Conservation (phyloP, 2,797 vertebrate genomes). For the Cryptoprocta ferox region DNA sequence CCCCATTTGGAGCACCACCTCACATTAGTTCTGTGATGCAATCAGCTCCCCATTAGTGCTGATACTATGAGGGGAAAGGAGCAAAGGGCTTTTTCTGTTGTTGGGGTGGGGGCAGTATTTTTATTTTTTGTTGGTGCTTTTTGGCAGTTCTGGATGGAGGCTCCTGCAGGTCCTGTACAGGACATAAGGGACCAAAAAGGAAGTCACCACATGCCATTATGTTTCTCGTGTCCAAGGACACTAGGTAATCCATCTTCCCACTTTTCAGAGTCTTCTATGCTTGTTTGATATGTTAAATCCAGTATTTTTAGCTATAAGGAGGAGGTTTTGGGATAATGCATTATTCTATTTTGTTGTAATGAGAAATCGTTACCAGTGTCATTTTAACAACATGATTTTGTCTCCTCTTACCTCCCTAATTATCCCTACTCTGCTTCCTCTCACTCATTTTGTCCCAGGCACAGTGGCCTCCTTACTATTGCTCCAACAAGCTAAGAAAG, state of each 20-base stretch:
- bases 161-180: neutral
- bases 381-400: neutral
- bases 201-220: neutral
- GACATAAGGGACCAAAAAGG: neutral
- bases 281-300: neutral
- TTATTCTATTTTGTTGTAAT: neutral
- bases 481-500: neutral
- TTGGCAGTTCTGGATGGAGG: neutral
- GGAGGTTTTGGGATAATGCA: neutral
- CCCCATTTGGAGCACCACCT: neutral
- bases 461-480: neutral
- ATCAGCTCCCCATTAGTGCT: neutral
- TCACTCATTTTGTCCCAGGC: neutral
- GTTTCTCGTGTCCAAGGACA: neutral
- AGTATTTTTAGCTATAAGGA: neutral
- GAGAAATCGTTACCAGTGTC: neutral
- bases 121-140: neutral
- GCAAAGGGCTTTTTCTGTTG: neutral
- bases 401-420: neutral
- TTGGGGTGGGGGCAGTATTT: neutral
- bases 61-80: neutral
- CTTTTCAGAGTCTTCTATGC: neutral
- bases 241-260: neutral
- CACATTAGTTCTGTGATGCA: neutral
- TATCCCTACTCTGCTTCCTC: neutral